phyloP scores from a whole-genome alignment of 2,113 vertebrate genomes.

The Microtus ochrogaster region DNA sequence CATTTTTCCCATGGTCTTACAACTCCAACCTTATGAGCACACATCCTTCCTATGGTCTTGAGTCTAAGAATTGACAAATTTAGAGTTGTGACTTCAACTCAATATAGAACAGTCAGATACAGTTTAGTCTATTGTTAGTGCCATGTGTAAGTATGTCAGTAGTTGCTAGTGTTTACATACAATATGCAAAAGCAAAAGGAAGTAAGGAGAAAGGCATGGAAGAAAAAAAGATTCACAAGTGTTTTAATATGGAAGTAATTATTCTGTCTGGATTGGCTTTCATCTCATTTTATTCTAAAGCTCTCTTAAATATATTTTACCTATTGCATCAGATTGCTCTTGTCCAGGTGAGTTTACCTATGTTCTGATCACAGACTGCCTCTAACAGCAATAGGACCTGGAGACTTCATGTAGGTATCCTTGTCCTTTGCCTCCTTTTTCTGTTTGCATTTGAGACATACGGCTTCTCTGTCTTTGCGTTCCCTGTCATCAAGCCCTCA shows the following conservation, averaged over 20 bases:
- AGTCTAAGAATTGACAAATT: neutral
- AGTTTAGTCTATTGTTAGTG: neutral
- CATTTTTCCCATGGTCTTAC: neutral
- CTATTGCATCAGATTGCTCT: neutral
- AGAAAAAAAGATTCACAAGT: fast-evolving
- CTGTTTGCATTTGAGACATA: neutral
- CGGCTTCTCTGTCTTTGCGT: neutral
- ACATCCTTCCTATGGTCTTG: neutral
- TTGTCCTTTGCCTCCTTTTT: slow-evolving; percentile 16
- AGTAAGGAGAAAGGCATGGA: neutral
- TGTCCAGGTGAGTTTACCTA: fast-evolving
- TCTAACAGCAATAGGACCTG: neutral
- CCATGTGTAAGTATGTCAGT: no score
- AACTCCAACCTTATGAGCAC: neutral
- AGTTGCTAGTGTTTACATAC: neutral
- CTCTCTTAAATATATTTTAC: neutral
- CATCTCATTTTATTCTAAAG: neutral
- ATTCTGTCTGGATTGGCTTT: neutral
- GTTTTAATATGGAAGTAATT: neutral
- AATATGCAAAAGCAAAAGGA: neutral
- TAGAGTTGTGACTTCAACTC: neutral
- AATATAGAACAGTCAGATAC: neutral
- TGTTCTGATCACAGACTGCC: neutral
- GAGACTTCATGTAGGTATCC: neutral
- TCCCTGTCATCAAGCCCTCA: slow-evolving; percentile 32